Evolutionary conservation across 2,797 vertebrate genomes (phyloP).

Genomic region (Coregonus ussuriensis): DNA sequence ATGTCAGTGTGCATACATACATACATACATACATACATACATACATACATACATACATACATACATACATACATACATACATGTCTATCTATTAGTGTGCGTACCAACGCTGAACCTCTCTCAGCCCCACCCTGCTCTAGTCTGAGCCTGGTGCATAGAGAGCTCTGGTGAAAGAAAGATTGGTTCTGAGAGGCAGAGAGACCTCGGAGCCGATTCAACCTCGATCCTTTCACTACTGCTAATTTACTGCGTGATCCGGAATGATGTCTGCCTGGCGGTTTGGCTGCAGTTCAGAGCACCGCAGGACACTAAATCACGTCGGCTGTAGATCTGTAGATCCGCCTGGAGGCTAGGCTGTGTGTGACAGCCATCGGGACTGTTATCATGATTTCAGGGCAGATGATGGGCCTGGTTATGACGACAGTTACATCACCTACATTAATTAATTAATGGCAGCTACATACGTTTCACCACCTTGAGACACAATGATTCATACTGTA

Average conservation of each 20-base stretch:
- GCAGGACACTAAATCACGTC: constrained; percentile 34
- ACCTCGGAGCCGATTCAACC: constrained; percentile 35
- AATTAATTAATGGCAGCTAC: constrained; percentile 9
- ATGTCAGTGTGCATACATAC: background rate
- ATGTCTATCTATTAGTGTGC: background rate
- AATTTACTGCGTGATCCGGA: constrained; percentile 54
- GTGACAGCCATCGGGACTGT: constrained; percentile 20
- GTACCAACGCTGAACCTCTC: constrained; percentile 17
- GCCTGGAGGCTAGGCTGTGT: constrained; percentile 23
- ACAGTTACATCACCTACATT: constrained; percentile 32
- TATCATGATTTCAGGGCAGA: constrained; percentile 37
- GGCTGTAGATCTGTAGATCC: constrained; percentile 28
- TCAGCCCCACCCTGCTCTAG: constrained; percentile 10
- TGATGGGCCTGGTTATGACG: constrained; percentile 44
- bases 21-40: background rate
- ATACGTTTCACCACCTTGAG: constrained; percentile 1
- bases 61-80: background rate
- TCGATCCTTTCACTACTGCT: constrained; percentile 33
- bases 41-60: background rate
- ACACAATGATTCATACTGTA: constrained; percentile 2
- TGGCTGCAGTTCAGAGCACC: constrained; percentile 56
- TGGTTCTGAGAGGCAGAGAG: constrained; percentile 27
- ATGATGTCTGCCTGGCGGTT: constrained; percentile 42
- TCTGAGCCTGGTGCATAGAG: constrained; percentile 19
- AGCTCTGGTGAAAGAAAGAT: constrained; percentile 22